Percentiles rank a stretch among this genome's conserved stretches.
Conservation (phyloP, 2,888 invertebrate species). For the Megastigmus dorsalis region DNA sequence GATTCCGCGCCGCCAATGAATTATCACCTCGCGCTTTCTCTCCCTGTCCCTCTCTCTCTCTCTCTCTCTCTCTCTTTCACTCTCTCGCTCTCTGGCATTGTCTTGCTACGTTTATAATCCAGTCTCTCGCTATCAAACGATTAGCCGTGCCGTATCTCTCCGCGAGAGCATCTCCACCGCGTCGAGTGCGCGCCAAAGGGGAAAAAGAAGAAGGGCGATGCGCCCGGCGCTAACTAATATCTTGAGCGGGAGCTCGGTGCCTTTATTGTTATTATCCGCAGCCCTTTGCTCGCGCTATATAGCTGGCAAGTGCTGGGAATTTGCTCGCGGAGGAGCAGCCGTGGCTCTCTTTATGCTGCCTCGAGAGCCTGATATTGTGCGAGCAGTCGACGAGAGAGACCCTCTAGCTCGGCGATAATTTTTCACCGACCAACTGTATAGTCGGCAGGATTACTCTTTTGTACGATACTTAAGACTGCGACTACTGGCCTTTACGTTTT, state of each 20-base stretch:
- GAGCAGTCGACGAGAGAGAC: neutral
- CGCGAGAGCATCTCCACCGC: too few species aligned
- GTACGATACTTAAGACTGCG: too few species aligned
- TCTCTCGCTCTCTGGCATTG: too few species aligned
- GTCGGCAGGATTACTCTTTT: too few species aligned
- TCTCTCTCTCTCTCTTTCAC: too few species aligned
- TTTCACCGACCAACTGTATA: neutral
- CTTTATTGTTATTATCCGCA: slow-evolving; percentile 45
- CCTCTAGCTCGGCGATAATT: too few species aligned
- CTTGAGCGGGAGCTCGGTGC: slow-evolving; percentile 32
- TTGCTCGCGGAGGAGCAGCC: too few species aligned
- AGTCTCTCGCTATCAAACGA: slow-evolving; percentile 66
- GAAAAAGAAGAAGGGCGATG: slow-evolving; percentile 32
- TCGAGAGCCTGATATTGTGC: slow-evolving; percentile 8
- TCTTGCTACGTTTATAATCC: too few species aligned
- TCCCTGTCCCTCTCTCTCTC: too few species aligned
- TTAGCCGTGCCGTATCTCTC: slow-evolving; percentile 59
- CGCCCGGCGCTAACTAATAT: slow-evolving; percentile 35
- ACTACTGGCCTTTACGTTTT: too few species aligned
- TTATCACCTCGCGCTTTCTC: slow-evolving; percentile 2
- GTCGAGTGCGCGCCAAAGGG: slow-evolving; percentile 27
- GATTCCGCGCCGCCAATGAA: slow-evolving; percentile 30
- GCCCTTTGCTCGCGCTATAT: slow-evolving; percentile 26
- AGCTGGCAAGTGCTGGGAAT: too few species aligned
- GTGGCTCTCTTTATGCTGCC: slow-evolving; percentile 7